A percentile compares a stretch with the other conserved stretches of the same genome.
These are phyloP conservation scores for Glyphotaelius pellucidus DNA, from an alignment of 2,888 invertebrate genomes.

Conservation along the genomic window DNA sequence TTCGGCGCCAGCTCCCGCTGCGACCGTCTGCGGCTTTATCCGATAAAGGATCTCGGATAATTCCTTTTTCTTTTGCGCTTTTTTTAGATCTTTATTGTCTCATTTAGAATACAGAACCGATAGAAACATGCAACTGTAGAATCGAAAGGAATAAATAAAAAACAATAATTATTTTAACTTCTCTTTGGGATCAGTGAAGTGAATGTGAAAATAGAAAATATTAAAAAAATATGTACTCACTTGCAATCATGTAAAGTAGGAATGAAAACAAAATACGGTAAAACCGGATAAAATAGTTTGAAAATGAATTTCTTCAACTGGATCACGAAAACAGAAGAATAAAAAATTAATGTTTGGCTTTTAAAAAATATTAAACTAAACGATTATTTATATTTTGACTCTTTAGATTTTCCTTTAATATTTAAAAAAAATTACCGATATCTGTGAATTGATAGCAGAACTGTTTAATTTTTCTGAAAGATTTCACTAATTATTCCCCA, in stretches of 20 bases:
- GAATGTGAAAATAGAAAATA: too few species aligned
- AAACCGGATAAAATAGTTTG: too few species aligned
- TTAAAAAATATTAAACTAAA: too few species aligned
- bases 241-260: too few species aligned
- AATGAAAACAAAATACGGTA: too few species aligned
- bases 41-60: slow-evolving; percentile 38
- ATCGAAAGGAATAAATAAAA: background rate
- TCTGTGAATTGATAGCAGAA: background rate
- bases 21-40: slow-evolving; percentile 36
- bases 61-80: slow-evolving; percentile 19
- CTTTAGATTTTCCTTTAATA: background rate
- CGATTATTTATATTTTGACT: too few species aligned
- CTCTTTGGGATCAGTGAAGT: too few species aligned
- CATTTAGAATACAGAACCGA: slow-evolving; percentile 3
- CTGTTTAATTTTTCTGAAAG: background rate
- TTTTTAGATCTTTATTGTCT: slow-evolving; percentile 30
- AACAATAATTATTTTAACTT: background rate
- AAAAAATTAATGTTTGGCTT: too few species aligned
- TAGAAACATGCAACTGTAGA: slow-evolving; percentile 8
- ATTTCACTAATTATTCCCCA: background rate
- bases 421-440: background rate
- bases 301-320: too few species aligned
- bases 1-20: slow-evolving; percentile 48
- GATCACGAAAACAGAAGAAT: too few species aligned
- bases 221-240: too few species aligned